These are phyloP conservation scores for Orchesellides sinensis DNA, from an alignment of 2,888 invertebrate genomes.

Conservation along the genomic window DNA sequence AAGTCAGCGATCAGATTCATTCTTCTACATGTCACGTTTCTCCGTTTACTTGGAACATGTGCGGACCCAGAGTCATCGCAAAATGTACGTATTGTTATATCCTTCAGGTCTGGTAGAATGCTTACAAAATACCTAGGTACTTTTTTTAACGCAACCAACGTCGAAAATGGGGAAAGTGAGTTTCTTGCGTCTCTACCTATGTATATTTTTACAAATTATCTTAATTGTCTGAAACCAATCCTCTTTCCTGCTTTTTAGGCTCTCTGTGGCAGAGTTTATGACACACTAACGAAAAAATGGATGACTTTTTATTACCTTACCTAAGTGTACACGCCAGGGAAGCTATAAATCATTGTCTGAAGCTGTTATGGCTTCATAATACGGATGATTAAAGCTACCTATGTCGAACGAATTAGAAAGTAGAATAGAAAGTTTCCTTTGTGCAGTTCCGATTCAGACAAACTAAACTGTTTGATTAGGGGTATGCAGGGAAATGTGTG, in stretches of 20 bases:
- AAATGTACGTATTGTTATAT: too few relatives aligned
- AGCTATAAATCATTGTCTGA: conserved; percentile 39
- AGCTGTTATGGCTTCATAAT: conserved; percentile 27
- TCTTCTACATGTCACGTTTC: conserved; percentile 3
- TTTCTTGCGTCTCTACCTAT: too few relatives aligned
- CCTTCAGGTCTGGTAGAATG: too few relatives aligned
- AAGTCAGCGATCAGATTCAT: conserved; percentile 4
- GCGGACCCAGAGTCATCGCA: not conserved
- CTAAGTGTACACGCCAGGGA: not conserved
- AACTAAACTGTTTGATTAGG: conserved; percentile 47
- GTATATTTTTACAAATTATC: conserved; percentile 32
- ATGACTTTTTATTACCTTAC: conserved; percentile 1
- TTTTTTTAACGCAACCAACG: too few relatives aligned
- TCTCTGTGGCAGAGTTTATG: not conserved
- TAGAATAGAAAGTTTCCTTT: not conserved
- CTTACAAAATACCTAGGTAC: too few relatives aligned
- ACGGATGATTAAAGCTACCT: conserved; percentile 13
- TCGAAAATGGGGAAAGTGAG: too few relatives aligned
- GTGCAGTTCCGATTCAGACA: too few relatives aligned
- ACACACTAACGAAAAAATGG: not conserved
- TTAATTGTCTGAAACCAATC: conserved; percentile 27
- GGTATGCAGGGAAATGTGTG: too few relatives aligned
- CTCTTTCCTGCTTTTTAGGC: not conserved
- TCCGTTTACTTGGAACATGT: not conserved
- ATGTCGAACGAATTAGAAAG: conserved; percentile 23